Percentiles rank a stretch among this genome's conserved stretches.
These are phyloP conservation scores for Psilanteris sp. DNA, from an alignment of 1,140 invertebrate species.

Conservation along the genomic window DNA sequence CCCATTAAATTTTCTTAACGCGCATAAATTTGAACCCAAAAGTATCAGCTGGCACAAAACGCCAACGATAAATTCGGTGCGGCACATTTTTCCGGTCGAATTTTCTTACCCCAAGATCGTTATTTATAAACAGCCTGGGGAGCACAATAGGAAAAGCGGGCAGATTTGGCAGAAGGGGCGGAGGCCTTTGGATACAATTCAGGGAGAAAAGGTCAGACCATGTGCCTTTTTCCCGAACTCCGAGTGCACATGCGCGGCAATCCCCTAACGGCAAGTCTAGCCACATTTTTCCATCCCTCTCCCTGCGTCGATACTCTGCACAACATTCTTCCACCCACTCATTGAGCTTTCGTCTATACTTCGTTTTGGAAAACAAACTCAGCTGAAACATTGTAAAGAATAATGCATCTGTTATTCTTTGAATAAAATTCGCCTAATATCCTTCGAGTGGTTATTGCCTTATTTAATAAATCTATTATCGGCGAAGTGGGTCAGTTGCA, in stretches of 20 bases:
- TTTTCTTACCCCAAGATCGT: constrained; percentile 38
- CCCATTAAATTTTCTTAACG: constrained; percentile 1
- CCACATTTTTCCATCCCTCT: background rate
- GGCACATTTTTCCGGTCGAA: constrained; percentile 43
- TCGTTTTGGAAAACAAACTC: background rate
- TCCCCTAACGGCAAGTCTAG: background rate
- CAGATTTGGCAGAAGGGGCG: constrained; percentile 24
- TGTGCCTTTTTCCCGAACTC: constrained; percentile 44
- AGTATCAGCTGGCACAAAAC: constrained; percentile 41
- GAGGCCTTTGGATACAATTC: constrained; percentile 24
- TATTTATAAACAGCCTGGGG: constrained; percentile 52
- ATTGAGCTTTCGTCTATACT: background rate
- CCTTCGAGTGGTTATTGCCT: constrained; percentile 6
- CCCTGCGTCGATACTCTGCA: constrained; percentile 6
- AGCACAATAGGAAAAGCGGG: constrained; percentile 42
- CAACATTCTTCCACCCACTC: constrained; percentile 17
- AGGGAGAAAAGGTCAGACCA: constrained; percentile 31
- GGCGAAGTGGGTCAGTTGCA: constrained; percentile 16
- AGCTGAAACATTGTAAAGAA: background rate
- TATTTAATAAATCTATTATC: constrained; percentile 28
- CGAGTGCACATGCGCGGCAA: constrained; percentile 27
- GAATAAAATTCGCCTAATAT: constrained; percentile 5
- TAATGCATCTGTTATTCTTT: constrained; percentile 5
- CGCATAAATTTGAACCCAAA: constrained; percentile 31
- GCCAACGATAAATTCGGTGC: constrained; percentile 29